Base-by-base conservation (phyloP, 2,888 invertebrate genomes). In the Heliothis peltigera region DNA sequence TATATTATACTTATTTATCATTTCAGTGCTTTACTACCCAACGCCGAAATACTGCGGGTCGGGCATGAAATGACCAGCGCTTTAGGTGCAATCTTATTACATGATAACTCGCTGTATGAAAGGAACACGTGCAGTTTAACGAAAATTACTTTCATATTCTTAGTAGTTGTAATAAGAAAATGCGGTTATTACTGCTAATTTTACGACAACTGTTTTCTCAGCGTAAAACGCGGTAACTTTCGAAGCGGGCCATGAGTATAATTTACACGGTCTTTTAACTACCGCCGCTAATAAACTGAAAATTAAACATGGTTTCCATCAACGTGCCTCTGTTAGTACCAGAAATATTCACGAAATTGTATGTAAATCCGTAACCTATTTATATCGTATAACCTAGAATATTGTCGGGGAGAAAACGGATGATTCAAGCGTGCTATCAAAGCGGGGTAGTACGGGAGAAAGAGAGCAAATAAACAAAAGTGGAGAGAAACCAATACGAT, bases 401-500 rank as follows among this genome's bases (percentile, higher is more conserved):
- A 61, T 63, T 64, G 35, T 59, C 43, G 22, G 55, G 12, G 68
- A 17, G 67, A 59, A 70, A 64, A 61, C 59, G 60, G 60, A 67
- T 79, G 66, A 80, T 80, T 65, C 69, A 78, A 80, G 78, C 76
- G 69, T 69, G 70, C 75, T 77, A 77, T 76, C 67, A 70, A 61
- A 69, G 62, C 52, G 60, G 63, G 69, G 63, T 64, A 49, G 56
- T 73, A 75, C 74, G 76, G 75, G 78, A 80, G 75, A 87, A 87
- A 85, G 80, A 84, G 84, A 86, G 74, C 80, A 87, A 87, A 86
- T 84, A 87, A 89, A 91, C 84, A 86, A 85, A 88, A 84, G 80
- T 83, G 81, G 81, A 87, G 85, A 84, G 88, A 87, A 90, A 90
- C 89, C 90, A 89, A 91, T 90, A 89, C 90, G 91, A 91, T 92